Evolutionary conservation across 2,113 vertebrate species (phyloP).

Genomic region (Hyla sarda): DNA sequence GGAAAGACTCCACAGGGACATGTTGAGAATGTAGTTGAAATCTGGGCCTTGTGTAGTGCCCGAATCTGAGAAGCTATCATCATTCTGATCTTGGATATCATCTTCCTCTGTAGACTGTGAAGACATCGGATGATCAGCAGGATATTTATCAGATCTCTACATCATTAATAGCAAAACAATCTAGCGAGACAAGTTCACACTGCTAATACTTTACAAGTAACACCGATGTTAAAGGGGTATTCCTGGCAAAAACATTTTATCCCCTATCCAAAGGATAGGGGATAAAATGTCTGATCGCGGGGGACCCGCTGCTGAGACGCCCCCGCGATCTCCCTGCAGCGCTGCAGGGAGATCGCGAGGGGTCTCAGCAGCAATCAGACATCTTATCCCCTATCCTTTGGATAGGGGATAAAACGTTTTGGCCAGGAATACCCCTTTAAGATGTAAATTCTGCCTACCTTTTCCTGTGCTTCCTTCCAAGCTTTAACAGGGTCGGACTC

Average conservation of each 20-base stretch:
- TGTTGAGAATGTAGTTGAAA: conserved; percentile 99
- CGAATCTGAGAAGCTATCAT: conserved; percentile 87
- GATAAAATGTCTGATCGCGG: no score
- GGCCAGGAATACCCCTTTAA: no score
- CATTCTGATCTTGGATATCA: conserved; percentile 80
- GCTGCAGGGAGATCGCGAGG: no score
- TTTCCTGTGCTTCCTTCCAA: conserved; percentile 95
- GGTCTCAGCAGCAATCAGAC: no score
- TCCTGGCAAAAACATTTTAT: no score
- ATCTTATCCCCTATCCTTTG: no score
- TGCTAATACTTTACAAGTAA: no score
- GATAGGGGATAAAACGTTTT: no score
- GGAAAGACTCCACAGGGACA: conserved; percentile 96
- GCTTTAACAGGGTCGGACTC: conserved; percentile 96
- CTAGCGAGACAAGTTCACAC: neutral
- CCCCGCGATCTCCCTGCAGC: no score
- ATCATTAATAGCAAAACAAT: neutral
- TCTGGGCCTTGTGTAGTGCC: conserved; percentile 89
- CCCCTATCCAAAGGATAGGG: no score
- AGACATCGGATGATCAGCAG: conserved; percentile 54
- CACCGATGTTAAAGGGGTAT: no score
- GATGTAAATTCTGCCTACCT: conserved; percentile 73
- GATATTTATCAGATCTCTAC: neutral
- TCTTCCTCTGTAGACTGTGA: conserved; percentile 88
- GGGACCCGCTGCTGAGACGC: no score